Base-by-base conservation (phyloP, 2,888 invertebrate genomes). In the Aphodius granarius region DNA sequence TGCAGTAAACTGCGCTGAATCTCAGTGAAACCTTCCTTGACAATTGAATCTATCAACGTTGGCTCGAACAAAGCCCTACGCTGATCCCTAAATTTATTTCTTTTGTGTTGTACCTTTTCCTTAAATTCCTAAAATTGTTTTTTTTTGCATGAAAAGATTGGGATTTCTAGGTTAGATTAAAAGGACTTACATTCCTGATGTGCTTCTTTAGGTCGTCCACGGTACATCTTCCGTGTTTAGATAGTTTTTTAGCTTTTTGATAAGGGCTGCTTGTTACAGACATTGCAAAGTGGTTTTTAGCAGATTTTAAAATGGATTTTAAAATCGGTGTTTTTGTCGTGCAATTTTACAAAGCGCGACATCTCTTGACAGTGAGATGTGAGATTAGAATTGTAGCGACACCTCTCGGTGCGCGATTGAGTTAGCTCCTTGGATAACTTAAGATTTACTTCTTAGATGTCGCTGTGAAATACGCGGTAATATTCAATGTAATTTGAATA, bases 21-120 rank as follows among this genome's bases (percentile, higher is more conserved):
- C 76, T 79, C 43, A 78, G 77, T 17, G 81, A 64, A 75, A 80
- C 81, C 66, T 62, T 77, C 22, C 81, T 73, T 23, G 78, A 81
- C 64, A 20, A 9, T 22, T 18, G 63, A 68, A 3, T 18, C 13
- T 68, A 21, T 5, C 16, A 74, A 18, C 0, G 21, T 74, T 5
- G 20, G 65, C 5, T 73, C 43, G 23, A 74, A 17, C 63, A 73
- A 18, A 75, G 72, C 65, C 68, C 79, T 70, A 43, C 74, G 72
- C 21, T 65, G 68, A 77, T 73, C 76, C 13, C 74, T 63, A 18
- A 75, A 75, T 5, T 75, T 75, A 21, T 74, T 73, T 68, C 81
- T 71, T 6, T 72, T 23, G 21, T 63, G 17, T 75, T 76, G 77
- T 21, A 80, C 17, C 66, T 76, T 74, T 63, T 81, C 75, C 19